Evolutionary conservation across 2,797 vertebrate genomes (phyloP), one percentile per base, ranked within the genome.

Genomic region (Cyclura pinguis): DNA sequence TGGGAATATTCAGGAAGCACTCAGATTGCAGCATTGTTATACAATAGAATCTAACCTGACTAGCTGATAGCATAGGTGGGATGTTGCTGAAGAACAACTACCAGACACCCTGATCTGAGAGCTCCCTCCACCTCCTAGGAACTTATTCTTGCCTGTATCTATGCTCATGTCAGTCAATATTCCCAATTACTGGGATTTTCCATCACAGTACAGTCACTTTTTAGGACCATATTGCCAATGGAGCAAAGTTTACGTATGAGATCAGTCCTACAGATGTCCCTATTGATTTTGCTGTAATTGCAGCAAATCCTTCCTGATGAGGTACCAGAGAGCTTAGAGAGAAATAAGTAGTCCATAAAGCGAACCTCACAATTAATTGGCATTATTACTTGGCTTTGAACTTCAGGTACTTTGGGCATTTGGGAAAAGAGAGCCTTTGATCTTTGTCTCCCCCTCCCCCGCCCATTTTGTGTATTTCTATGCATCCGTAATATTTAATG

Each of bases 221-320:
- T 89, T 72, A 50, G 29, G 4, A 90, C 42, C 32, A 69, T 69
- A 14, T 47, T 47, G 42, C 42, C 42, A 47, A 47, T 47, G 42
- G 4, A 35, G 6, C 47, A 50, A 35, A 55, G 32, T n/a, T 57
- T 59, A 82, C 55, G 13, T 59, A 59, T 38, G 82, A 88, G 29
- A 93, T 38, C n/a, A 86, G 29, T 42, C 29, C 88, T 35, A 47
- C 47, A 74, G 52, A 64, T 86, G 91, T 89, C 55, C 67, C 84
- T 27, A 83, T 32, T 78, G 91, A 81, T 89, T 89, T 87, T 84
- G 47, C 67, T 74, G 6, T 74, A 38, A 74, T 20, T 88, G 29
- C 52, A 76, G 88, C 76, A 84, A 81, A 55, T 64, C 27, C 73
- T 59, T 72, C 77, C 57, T 57, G 59, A 52, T 59, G 78, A 77